Evolutionary conservation across 92 coral and sea anemone genomes (phyloP).

Genomic region (Blastomussa wellsi): DNA sequence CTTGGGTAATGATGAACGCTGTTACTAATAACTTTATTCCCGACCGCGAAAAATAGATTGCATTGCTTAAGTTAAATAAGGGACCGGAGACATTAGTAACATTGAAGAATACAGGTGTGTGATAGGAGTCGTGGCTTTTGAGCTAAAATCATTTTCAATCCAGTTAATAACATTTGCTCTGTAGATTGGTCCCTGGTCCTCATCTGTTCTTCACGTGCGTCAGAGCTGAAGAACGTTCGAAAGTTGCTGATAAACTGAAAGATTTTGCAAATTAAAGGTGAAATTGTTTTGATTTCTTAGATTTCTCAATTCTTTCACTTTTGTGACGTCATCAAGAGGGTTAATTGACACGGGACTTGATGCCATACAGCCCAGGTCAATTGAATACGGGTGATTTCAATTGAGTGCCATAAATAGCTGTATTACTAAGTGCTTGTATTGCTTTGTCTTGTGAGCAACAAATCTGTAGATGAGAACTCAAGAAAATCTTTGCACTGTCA

Average conservation of each 20-base stretch:
- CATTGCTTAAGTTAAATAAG: background rate
- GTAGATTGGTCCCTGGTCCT: background rate
- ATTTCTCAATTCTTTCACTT: background rate
- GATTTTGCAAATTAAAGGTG: background rate
- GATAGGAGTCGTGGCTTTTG: background rate
- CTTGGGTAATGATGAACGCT: background rate
- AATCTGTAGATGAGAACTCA: background rate
- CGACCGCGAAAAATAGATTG: background rate
- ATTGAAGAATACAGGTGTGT: background rate
- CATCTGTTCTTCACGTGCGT: background rate
- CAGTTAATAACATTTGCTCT: background rate
- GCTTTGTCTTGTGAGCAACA: background rate
- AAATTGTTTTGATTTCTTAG: background rate
- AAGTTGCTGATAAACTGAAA: background rate
- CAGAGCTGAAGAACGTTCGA: background rate
- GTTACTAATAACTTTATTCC: background rate
- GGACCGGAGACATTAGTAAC: background rate
- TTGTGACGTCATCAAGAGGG: constrained; percentile 13
- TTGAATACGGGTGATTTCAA: background rate
- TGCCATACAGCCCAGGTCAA: background rate
- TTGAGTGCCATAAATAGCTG: background rate
- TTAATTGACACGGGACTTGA: background rate
- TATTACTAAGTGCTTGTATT: background rate
- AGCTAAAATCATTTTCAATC: background rate
- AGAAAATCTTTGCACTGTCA: background rate